Conservation (phyloP, 2,113 vertebrate genomes). For the Motacilla alba region DNA sequence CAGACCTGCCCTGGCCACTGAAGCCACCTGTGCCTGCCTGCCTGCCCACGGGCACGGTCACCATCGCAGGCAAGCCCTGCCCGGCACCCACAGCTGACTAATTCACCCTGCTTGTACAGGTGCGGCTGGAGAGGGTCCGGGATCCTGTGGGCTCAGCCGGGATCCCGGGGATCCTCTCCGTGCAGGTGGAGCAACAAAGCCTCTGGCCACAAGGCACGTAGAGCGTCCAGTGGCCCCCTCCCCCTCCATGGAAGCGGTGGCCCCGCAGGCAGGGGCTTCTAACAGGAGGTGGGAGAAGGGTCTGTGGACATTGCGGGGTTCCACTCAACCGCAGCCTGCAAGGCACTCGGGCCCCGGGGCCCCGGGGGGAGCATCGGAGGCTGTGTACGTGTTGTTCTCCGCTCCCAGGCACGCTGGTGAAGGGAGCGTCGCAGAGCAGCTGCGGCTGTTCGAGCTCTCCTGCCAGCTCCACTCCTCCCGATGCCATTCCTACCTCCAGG, state of each 20-base stretch:
- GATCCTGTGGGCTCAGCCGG: not conserved
- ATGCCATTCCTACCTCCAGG: conserved; percentile 65
- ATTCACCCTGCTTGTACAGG: not conserved
- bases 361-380: not conserved
- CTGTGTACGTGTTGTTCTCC: not conserved
- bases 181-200: not conserved
- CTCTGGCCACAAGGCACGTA: not conserved
- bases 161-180: not conserved
- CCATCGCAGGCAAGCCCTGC: not conserved
- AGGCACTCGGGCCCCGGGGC: not conserved
- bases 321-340: not conserved
- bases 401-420: not conserved
- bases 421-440: not conserved
- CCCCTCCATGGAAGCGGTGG: not conserved
- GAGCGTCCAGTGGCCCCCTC: not conserved
- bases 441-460: not conserved
- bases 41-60: fast-evolving
- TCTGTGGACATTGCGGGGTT: not conserved
- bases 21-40: not conserved
- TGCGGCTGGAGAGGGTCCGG: not conserved
- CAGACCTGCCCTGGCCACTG: not conserved
- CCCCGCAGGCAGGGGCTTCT: not conserved
- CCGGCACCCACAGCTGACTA: not conserved
- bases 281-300: not conserved
- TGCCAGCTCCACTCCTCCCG: conserved; percentile 59